Percentiles rank a stretch among this genome's conserved stretches.
These are phyloP conservation scores for Neodontobutis hainanensis DNA, from an alignment of 2,113 vertebrate genomes.

Conservation along the genomic window DNA sequence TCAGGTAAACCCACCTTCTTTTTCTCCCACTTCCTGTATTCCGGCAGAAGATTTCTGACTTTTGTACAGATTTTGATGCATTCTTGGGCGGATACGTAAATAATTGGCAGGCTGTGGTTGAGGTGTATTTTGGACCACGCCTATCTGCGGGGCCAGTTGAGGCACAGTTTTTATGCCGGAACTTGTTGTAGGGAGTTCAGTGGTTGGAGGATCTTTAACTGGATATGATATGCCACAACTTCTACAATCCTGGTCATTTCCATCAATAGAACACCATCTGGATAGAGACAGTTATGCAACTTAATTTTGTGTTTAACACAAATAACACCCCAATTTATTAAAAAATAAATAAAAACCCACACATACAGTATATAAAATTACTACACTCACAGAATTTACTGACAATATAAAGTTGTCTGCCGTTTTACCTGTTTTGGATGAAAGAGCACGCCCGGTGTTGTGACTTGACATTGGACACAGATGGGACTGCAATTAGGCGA, in stretches of 20 bases:
- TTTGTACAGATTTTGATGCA: not conserved
- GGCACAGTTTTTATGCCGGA: not conserved
- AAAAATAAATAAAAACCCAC: too few species aligned
- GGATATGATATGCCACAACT: conserved; percentile 44
- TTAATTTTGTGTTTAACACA: not conserved
- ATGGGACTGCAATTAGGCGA: conserved; percentile 57
- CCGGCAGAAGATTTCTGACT: not conserved
- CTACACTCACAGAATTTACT: too few species aligned
- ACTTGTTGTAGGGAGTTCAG: not conserved
- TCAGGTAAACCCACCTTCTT: conserved; percentile 25
- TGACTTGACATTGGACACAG: conserved; percentile 6
- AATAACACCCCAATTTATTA: too few species aligned
- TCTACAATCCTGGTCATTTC: conserved; percentile 61
- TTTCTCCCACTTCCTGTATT: conserved; percentile 20
- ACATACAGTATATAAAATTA: too few species aligned
- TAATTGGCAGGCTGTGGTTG: conserved; percentile 6
- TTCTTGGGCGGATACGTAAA: conserved; percentile 14
- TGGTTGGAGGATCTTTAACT: not conserved
- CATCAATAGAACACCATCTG: conserved; percentile 73
- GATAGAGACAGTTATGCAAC: too few species aligned
- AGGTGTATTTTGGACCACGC: not conserved
- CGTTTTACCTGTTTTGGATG: conserved; percentile 51
- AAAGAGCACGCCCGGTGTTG: conserved; percentile 69
- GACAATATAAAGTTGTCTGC: too few species aligned
- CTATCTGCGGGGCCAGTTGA: not conserved